Conservation (phyloP, 2,797 vertebrate genomes). For the Taeniopygia guttata region DNA sequence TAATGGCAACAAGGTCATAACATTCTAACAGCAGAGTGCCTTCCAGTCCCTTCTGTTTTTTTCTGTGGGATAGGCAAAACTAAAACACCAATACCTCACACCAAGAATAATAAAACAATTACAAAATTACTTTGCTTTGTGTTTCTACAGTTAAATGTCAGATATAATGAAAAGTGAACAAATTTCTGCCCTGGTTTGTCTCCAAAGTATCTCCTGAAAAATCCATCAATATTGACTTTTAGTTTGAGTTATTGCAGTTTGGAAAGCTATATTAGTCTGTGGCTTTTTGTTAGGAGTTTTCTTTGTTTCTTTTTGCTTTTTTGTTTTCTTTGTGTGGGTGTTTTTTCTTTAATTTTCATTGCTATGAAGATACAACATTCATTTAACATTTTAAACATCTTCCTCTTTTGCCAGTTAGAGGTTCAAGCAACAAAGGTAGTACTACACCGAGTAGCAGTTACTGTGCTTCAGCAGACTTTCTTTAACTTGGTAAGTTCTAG, state of each 20-base stretch:
- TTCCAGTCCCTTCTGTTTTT: background rate
- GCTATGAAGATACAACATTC: background rate
- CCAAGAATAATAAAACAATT: background rate
- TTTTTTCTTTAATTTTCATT: background rate
- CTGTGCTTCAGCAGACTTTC: background rate
- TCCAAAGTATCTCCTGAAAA: background rate
- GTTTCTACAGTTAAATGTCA: background rate
- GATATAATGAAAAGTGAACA: background rate
- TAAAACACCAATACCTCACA: accelerated
- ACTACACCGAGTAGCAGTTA: background rate
- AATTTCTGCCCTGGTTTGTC: background rate
- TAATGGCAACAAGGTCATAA: background rate
- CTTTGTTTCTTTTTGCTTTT: background rate
- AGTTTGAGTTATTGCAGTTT: background rate
- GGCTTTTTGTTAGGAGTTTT: accelerated
- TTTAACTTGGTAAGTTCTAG: background rate
- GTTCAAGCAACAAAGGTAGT: background rate
- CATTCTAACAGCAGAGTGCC: accelerated
- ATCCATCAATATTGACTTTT: background rate
- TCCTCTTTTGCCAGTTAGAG: background rate
- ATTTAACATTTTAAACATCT: background rate
- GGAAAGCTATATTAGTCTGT: background rate
- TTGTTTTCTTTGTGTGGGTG: too few species aligned
- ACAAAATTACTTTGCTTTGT: background rate
- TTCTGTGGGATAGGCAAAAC: background rate